Base-by-base conservation (phyloP, 2,797 vertebrate species). In the Gallirallus australis region DNA sequence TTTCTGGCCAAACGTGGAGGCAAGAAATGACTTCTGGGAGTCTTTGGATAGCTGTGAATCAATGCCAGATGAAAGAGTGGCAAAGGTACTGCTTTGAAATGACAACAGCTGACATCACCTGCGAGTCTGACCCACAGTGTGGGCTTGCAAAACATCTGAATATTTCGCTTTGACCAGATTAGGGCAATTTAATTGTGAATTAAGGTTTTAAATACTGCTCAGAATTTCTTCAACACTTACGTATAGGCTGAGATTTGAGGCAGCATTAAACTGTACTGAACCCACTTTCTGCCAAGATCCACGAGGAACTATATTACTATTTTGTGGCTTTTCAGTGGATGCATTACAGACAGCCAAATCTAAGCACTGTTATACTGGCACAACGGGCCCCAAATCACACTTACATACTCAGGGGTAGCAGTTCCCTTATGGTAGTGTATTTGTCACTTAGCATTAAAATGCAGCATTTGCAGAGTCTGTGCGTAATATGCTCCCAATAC, bases 401-500 rank as follows among this genome's bases (percentile, higher is more conserved):
- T 57, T 78, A n/a, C 16, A 3, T 77, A 84, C 87, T 82, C 30
- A 83, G 25, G 28, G 42, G 57, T 73, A 31, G 45, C 39, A 59
- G 33, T 82, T 83, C 47, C 61, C 18, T 63, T 76, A 57, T n/a
- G 59, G 59, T 56, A 77, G n/a, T 12, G 5, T 89, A 61, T 82
- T 94, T 89, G 69, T 93, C 31, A 64, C 39, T 75, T 66, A 31
- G 31, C 50, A 52, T 89, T 93, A 72, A 84, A 94, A 72, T 57
- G 35, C 39, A 80, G 5, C 21, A 21, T 94, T 91, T 79, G 11
- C 40, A 50, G 66, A 40, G 17, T 42, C 45, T 7, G 0, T 28
- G 33, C 50, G 31, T 64, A 82, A 52, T 72, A 60, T 37, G 28
- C n/a, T 82, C 47, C 15, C 13, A 47, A 19, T 83, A 52, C 18